Conservation (phyloP, 2,113 vertebrate genomes). For the Gambusia holbrooki region DNA sequence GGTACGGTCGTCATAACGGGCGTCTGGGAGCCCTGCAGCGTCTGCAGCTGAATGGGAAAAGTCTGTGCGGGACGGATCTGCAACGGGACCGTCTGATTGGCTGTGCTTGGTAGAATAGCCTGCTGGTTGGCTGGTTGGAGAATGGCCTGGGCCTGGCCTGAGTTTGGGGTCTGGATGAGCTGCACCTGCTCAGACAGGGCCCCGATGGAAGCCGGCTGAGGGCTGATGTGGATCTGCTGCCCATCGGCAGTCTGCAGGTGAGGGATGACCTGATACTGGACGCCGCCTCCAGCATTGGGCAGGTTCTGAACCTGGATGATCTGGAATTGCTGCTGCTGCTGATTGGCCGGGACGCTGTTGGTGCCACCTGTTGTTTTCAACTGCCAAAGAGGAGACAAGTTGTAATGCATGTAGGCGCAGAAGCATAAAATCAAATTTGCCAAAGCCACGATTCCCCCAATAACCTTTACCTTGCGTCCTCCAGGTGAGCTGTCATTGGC, state of each 20-base stretch:
- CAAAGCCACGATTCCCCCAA: constrained; percentile 1
- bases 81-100: constrained; percentile 91
- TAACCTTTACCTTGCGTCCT: constrained; percentile 87
- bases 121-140: constrained; percentile 79
- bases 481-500: constrained; percentile 83
- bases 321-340: constrained; percentile 86
- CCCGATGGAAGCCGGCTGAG: constrained; percentile 84
- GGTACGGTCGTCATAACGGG: constrained; percentile 96
- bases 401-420: constrained; percentile 7
- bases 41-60: constrained; percentile 94
- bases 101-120: constrained; percentile 87
- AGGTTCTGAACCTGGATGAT: constrained; percentile 93
- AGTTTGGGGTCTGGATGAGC: constrained; percentile 90
- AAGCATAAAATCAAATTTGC: background rate
- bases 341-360: constrained; percentile 63
- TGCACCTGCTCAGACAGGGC: constrained; percentile 91
- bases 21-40: constrained; percentile 90
- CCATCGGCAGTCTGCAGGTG: constrained; percentile 95
- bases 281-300: constrained; percentile 87
- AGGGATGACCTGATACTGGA: constrained; percentile 99
- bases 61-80: constrained; percentile 95
- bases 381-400: constrained; percentile 59
- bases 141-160: constrained; percentile 88
- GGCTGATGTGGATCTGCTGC: constrained; percentile 94
- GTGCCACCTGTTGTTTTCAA: constrained; percentile 79